Percentiles rank a stretch among this genome's conserved stretches.
These are phyloP conservation scores for Tragopan temminckii DNA, from an alignment of 2,797 vertebrate species.

Conservation along the genomic window DNA sequence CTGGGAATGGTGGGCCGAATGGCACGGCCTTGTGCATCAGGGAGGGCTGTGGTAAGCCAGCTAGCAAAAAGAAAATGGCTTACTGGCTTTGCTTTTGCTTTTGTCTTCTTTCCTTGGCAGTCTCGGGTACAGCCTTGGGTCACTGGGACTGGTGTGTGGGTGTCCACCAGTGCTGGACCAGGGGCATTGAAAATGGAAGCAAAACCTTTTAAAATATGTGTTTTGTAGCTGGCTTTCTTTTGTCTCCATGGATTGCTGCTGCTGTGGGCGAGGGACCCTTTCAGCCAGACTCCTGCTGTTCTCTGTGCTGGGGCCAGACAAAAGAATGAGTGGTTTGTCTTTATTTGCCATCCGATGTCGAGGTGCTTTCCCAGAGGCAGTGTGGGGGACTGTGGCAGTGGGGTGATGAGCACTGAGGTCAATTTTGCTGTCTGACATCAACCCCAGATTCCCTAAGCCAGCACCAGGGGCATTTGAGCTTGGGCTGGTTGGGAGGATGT, in stretches of 20 bases:
- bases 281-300: constrained; percentile 10
- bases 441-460: neutral
- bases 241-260: neutral
- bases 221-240: neutral
- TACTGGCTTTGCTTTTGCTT: neutral
- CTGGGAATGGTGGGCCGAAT: rapidly evolving
- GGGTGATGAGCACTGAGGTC: neutral
- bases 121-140: neutral
- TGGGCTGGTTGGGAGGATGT: neutral
- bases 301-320: neutral
- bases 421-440: neutral
- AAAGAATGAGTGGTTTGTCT: neutral
- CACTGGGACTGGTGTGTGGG: neutral
- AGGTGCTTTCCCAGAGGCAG: neutral
- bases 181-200: neutral
- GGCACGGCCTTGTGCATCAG: rapidly evolving
- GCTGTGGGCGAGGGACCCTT: constrained; percentile 18
- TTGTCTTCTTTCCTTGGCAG: rapidly evolving
- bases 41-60: neutral
- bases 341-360: neutral
- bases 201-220: rapidly evolving
- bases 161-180: neutral
- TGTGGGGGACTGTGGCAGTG: neutral
- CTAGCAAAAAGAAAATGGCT: rapidly evolving
- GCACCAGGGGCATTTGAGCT: neutral